Conservation (phyloP, 2,888 invertebrate genomes). For the Mythimna lalbum region DNA sequence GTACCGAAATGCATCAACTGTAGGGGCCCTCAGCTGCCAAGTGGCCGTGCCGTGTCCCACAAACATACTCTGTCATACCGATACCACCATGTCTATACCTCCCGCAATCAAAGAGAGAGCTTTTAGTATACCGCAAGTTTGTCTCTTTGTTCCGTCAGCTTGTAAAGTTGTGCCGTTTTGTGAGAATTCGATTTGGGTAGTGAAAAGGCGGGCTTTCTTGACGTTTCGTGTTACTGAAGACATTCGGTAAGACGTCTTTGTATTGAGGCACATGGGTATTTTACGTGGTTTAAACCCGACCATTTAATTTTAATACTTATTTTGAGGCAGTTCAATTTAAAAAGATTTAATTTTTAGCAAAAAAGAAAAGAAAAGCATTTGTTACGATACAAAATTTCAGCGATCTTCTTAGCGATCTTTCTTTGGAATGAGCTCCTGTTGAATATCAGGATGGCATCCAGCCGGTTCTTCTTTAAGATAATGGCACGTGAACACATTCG, state of each 20-base stretch:
- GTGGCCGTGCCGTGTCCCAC: slow-evolving; percentile 70
- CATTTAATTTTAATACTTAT: background rate
- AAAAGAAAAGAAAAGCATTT: no score
- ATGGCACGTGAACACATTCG: no score
- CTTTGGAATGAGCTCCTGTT: no score
- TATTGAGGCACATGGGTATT: background rate
- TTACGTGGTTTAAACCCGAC: background rate
- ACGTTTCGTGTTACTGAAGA: slow-evolving; percentile 7
- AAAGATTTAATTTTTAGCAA: no score
- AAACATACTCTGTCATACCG: slow-evolving; percentile 62
- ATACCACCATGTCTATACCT: slow-evolving; percentile 61
- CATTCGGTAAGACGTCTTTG: background rate
- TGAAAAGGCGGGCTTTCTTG: slow-evolving; percentile 10
- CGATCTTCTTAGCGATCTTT: no score
- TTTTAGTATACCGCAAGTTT: slow-evolving; percentile 79
- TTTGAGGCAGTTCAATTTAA: background rate
- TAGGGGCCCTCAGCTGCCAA: slow-evolving; percentile 73
- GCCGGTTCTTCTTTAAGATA: no score
- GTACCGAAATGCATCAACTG: slow-evolving; percentile 81
- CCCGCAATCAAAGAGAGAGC: slow-evolving; percentile 84
- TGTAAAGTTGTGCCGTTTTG: slow-evolving; percentile 41
- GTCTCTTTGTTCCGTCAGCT: slow-evolving; percentile 60
- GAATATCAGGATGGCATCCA: no score
- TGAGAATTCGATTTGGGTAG: slow-evolving; percentile 44
- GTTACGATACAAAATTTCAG: no score